Conservation (phyloP, 2,113 vertebrate genomes). For the Rhinolophus sinicus region DNA sequence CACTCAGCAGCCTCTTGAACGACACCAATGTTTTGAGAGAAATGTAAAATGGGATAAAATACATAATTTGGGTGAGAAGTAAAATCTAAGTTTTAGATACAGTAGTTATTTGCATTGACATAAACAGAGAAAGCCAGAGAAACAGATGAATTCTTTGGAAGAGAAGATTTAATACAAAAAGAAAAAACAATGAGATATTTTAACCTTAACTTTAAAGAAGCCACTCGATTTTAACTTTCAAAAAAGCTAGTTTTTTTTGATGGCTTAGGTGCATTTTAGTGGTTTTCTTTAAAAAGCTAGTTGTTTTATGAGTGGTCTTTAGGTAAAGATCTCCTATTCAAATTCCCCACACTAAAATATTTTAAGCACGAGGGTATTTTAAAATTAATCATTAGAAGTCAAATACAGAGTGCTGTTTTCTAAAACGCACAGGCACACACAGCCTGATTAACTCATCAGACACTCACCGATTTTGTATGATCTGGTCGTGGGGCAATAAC, state of each 20-base stretch:
- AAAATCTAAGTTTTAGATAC: slow-evolving; percentile 20
- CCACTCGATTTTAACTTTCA: neutral
- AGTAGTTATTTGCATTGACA: neutral
- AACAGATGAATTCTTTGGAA: neutral
- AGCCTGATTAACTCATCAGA: neutral
- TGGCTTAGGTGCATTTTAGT: neutral
- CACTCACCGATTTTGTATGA: slow-evolving; percentile 97
- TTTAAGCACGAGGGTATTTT: neutral
- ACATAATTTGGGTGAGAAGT: neutral
- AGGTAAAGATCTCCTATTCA: neutral
- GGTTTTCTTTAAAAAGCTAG: neutral
- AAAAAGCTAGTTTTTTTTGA: neutral
- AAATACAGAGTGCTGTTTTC: slow-evolving; percentile 9
- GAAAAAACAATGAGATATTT: neutral
- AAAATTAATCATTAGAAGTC: neutral
- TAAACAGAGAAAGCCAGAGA: slow-evolving; percentile 2
- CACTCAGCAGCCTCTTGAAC: neutral
- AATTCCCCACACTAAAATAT: neutral
- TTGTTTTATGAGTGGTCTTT: neutral
- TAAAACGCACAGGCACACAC: neutral
- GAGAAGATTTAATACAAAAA: neutral
- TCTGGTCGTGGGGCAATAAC: slow-evolving; percentile 95
- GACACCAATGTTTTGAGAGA: neutral
- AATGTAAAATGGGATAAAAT: slow-evolving; percentile 5
- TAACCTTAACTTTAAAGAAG: neutral